These are phyloP conservation scores for Paramormyrops kingsleyae DNA, from an alignment of 2,113 vertebrate genomes.

Conservation along the genomic window DNA sequence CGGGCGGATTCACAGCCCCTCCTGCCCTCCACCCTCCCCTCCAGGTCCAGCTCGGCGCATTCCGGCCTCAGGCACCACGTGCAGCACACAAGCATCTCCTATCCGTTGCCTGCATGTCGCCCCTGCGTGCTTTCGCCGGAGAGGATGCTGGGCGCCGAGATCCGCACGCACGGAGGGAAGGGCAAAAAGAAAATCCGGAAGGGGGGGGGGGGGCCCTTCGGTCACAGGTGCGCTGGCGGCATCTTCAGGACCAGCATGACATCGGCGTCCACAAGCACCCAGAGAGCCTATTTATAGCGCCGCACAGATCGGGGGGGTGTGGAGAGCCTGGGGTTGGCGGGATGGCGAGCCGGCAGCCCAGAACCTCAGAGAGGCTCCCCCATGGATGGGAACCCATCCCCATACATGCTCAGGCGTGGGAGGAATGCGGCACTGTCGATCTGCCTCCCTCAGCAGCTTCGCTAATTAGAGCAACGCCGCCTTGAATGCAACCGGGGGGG, in stretches of 20 bases:
- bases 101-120: slow-evolving; percentile 35
- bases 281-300: slow-evolving; percentile 5
- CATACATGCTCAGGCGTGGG: background rate
- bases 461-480: background rate
- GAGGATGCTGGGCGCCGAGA: background rate
- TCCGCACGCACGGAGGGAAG: background rate
- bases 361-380: background rate
- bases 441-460: background rate
- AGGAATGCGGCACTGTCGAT: background rate
- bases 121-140: background rate
- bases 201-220: background rate
- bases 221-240: background rate
- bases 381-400: background rate
- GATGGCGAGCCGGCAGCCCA: background rate
- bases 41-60: slow-evolving; percentile 65
- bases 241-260: background rate
- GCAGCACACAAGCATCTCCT: slow-evolving; percentile 82
- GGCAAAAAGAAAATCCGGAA: background rate
- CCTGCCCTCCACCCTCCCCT: slow-evolving; percentile 66
- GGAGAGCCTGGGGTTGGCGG: background rate
- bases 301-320: background rate
- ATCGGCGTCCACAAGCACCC: background rate
- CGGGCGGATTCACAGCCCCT: slow-evolving; percentile 63
- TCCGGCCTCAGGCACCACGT: slow-evolving; percentile 77
- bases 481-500: too few species aligned